Percentiles rank a stretch among this genome's conserved stretches.
phyloP scores from a whole-genome alignment of 2,888 invertebrate genomes.

The Ischnura elegans region DNA sequence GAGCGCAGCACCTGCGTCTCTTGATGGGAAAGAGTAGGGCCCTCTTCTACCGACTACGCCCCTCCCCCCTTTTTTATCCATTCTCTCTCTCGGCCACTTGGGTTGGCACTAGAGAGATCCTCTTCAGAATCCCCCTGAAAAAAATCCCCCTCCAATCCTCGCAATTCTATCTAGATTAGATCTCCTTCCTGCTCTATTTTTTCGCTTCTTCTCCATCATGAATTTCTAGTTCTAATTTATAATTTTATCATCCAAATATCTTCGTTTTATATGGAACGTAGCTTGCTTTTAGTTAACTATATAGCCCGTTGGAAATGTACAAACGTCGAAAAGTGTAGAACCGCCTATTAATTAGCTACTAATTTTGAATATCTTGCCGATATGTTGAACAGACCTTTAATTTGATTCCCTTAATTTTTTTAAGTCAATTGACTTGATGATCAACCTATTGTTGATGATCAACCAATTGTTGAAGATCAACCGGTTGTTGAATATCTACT shows the following conservation, averaged over 20 bases:
- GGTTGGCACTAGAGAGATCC: not conserved
- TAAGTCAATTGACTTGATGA: too few relatives aligned
- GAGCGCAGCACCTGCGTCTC: not conserved
- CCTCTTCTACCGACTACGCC: not conserved
- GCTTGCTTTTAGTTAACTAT: too few relatives aligned
- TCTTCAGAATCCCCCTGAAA: not conserved
- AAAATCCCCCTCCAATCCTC: not conserved
- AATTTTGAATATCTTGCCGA: too few relatives aligned
- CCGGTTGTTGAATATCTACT: too few relatives aligned
- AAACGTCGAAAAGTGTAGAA: too few relatives aligned
- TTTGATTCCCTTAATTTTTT: too few relatives aligned
- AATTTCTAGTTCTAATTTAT: not conserved
- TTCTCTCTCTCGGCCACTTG: not conserved
- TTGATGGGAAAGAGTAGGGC: not conserved
- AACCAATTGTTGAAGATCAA: too few relatives aligned
- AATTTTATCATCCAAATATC: not conserved
- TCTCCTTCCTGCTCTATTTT: not conserved
- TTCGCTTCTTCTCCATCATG: not conserved
- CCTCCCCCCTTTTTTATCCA: not conserved
- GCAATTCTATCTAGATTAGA: not conserved
- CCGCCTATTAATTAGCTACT: too few relatives aligned
- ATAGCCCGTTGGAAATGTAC: too few relatives aligned
- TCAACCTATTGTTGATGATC: too few relatives aligned
- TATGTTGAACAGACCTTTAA: too few relatives aligned
- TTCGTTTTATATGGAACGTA: too few relatives aligned